Conservation (phyloP, 2,888 invertebrate genomes). For the Leucophora obtusa region DNA sequence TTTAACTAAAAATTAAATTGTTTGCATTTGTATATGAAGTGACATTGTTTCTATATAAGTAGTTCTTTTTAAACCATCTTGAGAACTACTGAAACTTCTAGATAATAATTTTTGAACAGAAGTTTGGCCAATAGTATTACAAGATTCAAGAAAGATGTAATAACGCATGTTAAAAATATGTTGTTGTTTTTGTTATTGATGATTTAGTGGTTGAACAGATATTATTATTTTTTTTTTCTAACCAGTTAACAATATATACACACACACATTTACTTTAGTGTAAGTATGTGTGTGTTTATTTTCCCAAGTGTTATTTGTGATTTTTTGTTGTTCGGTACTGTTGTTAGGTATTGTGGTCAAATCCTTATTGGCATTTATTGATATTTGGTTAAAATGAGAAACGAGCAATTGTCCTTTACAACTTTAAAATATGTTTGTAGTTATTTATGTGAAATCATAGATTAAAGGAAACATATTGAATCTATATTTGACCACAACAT, state of each 20-base stretch:
- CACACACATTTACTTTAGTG: neutral
- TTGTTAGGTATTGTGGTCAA: conserved; percentile 55
- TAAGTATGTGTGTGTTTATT: neutral
- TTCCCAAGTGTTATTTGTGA: neutral
- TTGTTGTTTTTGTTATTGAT: conserved; percentile 28
- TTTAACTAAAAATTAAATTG: too few relatives aligned
- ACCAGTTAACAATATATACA: conserved; percentile 13
- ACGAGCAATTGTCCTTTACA: neutral
- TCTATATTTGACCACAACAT: conserved; percentile 46
- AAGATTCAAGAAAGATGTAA: too few relatives aligned
- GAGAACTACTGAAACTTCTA: too few relatives aligned
- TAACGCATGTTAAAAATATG: neutral
- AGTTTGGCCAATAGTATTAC: too few relatives aligned
- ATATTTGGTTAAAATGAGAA: conserved; percentile 32
- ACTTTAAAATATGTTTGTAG: conserved; percentile 6
- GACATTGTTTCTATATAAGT: too few relatives aligned
- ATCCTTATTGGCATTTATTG: conserved; percentile 56
- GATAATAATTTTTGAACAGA: too few relatives aligned
- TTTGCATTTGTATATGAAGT: too few relatives aligned
- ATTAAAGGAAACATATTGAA: conserved; percentile 30
- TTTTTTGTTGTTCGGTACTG: conserved; percentile 18
- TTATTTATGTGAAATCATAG: conserved; percentile 33
- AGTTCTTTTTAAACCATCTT: too few relatives aligned
- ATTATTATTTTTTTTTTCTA: conserved; percentile 27
- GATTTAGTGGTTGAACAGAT: conserved; percentile 49